Conservation (phyloP, 2,797 vertebrate genomes). For the Danionella dracula region DNA sequence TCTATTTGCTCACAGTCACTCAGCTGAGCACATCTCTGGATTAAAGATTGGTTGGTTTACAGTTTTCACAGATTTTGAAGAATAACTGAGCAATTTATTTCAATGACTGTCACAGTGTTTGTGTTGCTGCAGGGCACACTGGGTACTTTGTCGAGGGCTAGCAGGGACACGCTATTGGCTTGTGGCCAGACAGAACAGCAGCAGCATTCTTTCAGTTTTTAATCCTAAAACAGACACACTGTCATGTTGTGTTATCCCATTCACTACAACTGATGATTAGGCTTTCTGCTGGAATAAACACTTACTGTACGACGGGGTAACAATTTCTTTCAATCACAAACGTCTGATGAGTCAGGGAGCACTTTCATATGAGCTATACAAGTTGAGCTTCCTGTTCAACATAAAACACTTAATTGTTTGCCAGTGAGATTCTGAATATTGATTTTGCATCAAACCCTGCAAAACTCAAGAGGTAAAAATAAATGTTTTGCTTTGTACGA, state of each 20-base stretch:
- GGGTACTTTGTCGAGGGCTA: constrained; percentile 50
- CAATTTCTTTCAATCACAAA: background rate
- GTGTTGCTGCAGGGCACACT: constrained; percentile 46
- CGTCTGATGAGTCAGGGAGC: background rate
- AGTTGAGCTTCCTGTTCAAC: too few species aligned
- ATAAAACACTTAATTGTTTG: too few species aligned
- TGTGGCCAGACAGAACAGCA: constrained; percentile 55
- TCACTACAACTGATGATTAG: background rate
- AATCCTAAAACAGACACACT: constrained; percentile 9
- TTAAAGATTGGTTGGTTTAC: constrained; percentile 20
- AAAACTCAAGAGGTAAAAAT: too few species aligned
- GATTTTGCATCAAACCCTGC: too few species aligned
- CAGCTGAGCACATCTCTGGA: too few species aligned
- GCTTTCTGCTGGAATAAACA: background rate
- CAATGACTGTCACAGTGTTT: constrained; percentile 47
- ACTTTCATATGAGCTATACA: too few species aligned
- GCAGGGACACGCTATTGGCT: constrained; percentile 55
- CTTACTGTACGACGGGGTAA: background rate
- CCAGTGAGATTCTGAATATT: too few species aligned
- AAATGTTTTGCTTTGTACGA: too few species aligned
- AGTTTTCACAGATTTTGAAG: constrained; percentile 50
- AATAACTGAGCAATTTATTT: constrained; percentile 57
- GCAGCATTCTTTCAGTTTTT: constrained; percentile 39
- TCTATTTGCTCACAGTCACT: background rate
- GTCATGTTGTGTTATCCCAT: constrained; percentile 7